A percentile compares a stretch with the other conserved stretches of the same genome.
phyloP scores from a whole-genome alignment of 2,113 vertebrate genomes.

The Archocentrus centrarchus region DNA sequence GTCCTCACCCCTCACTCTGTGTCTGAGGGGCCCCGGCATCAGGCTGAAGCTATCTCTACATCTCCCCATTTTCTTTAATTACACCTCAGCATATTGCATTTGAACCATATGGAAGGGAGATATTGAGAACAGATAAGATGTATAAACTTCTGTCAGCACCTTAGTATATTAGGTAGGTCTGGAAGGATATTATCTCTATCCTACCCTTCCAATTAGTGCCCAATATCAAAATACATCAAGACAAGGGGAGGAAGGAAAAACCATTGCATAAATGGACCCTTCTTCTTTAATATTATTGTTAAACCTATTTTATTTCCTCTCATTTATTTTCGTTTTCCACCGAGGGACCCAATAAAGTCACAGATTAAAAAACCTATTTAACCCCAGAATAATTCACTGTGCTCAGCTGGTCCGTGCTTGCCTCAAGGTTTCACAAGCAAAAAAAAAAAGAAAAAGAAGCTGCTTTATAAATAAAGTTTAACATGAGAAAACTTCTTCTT shows the following conservation, averaged over 20 bases:
- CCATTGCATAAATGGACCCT: slow-evolving; percentile 55
- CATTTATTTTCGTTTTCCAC: slow-evolving; percentile 84
- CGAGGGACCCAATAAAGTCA: slow-evolving; percentile 60
- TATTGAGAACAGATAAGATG: slow-evolving; percentile 86
- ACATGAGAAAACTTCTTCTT: slow-evolving; percentile 35
- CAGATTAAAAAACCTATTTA: slow-evolving; percentile 47
- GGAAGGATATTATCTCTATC: slow-evolving; percentile 77
- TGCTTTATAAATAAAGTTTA: slow-evolving; percentile 39
- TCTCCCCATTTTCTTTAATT: slow-evolving; percentile 86
- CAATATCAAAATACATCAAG: slow-evolving; percentile 79
- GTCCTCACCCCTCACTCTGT: slow-evolving; percentile 84
- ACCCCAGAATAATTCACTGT: slow-evolving; percentile 13
- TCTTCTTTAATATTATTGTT: slow-evolving; percentile 34
- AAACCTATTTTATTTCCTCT: slow-evolving; percentile 70
- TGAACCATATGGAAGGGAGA: slow-evolving; percentile 79
- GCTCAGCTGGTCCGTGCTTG: slow-evolving; percentile 36
- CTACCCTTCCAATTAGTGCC: slow-evolving; percentile 78
- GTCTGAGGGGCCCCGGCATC: slow-evolving; percentile 64
- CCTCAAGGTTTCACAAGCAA: slow-evolving; percentile 41
- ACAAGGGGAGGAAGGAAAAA: slow-evolving; percentile 54
- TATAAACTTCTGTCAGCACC: slow-evolving; percentile 84
- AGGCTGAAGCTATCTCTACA: slow-evolving; percentile 79
- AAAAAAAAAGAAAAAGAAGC: neutral
- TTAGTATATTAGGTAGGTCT: slow-evolving; percentile 79
- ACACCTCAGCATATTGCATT: slow-evolving; percentile 81